phyloP scores from a whole-genome alignment of 2,797 vertebrate species.

The Lacerta bilineata region DNA sequence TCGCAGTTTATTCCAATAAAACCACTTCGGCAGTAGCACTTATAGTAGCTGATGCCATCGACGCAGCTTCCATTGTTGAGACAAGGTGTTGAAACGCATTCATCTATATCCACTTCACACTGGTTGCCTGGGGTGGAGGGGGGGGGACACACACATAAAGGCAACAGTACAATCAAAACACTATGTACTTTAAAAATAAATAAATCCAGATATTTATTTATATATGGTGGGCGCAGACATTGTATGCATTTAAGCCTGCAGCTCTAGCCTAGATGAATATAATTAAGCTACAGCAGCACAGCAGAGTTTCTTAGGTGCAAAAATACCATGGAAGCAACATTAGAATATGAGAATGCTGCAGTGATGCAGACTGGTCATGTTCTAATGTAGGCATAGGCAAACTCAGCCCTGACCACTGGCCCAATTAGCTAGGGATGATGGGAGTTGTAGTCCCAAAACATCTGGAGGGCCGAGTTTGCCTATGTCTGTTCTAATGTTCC shows the following conservation, averaged over 20 bases:
- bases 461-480: too few relatives aligned
- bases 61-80: conserved; percentile 83
- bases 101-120: conserved; percentile 84
- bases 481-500: too few relatives aligned
- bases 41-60: conserved; percentile 80
- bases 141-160: neutral
- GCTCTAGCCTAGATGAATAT: neutral
- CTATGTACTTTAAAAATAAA: neutral
- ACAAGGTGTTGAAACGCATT: conserved; percentile 84
- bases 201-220: too few relatives aligned
- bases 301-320: too few relatives aligned
- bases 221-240: too few relatives aligned
- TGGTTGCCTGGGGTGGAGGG: conserved; percentile 74
- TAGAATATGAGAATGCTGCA: neutral
- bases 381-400: too few relatives aligned
- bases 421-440: too few relatives aligned
- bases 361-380: too few relatives aligned
- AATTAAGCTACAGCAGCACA: neutral
- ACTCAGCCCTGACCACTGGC: too few relatives aligned
- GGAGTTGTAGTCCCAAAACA: too few relatives aligned
- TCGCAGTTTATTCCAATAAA: conserved; percentile 84
- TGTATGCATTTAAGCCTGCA: neutral
- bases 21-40: conserved; percentile 82
- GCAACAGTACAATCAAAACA: conserved; percentile 28
- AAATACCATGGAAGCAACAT: neutral